Conservation (phyloP, 2,113 vertebrate genomes). For the Pterocles orientalis region DNA sequence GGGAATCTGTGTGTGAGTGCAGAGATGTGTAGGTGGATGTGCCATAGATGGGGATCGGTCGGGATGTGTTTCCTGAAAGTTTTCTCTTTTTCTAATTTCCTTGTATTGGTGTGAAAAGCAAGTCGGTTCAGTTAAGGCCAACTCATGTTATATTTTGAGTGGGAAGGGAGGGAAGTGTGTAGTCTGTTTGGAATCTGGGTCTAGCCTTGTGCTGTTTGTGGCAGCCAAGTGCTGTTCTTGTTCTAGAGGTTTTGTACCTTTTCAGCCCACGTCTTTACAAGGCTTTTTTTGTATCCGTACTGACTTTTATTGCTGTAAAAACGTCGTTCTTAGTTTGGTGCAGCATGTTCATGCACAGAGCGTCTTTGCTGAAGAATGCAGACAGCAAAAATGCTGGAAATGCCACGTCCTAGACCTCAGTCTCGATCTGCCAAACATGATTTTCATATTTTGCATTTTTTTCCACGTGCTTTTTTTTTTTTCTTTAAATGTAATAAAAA, state of each 20-base stretch:
- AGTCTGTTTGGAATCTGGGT: constrained; percentile 41
- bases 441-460: constrained; percentile 50
- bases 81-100: background rate
- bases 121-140: constrained; percentile 8
- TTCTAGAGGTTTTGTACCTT: constrained; percentile 16
- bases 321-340: background rate
- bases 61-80: background rate
- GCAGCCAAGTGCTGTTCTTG: constrained; percentile 33
- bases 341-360: background rate
- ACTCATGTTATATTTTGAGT: constrained; percentile 28
- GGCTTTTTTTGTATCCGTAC: background rate
- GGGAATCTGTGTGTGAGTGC: background rate
- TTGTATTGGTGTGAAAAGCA: constrained; percentile 17
- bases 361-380: background rate
- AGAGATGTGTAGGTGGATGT: background rate
- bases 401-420: constrained; percentile 27
- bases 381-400: constrained; percentile 42
- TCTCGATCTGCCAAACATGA: constrained; percentile 35
- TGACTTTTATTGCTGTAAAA: background rate
- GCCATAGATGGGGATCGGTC: background rate
- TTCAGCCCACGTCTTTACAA: background rate
- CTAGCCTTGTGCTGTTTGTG: constrained; percentile 3
- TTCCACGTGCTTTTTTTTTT: background rate
- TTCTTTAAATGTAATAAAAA: background rate
- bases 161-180: constrained; percentile 16